phyloP scores from a whole-genome alignment of 2,797 vertebrate species.

The Petrocephalus schoutedeni region DNA sequence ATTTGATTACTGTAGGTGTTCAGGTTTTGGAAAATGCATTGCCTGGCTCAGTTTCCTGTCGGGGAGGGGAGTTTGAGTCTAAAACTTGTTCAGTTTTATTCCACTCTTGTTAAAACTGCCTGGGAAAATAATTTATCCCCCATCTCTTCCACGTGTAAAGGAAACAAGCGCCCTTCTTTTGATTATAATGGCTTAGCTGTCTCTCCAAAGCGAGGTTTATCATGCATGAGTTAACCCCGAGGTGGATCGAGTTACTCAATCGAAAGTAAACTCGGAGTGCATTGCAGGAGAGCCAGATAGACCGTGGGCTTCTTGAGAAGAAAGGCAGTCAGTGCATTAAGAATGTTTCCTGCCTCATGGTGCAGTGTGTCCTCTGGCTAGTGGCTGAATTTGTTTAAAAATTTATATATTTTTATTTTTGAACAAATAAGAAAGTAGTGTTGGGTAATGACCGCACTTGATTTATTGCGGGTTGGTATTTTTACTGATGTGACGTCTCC shows the following conservation, averaged over 20 bases:
- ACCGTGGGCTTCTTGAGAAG: neutral
- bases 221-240: conserved; percentile 3
- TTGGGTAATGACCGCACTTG: neutral
- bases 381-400: neutral
- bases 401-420: neutral
- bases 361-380: neutral
- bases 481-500: neutral
- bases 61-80: neutral
- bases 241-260: conserved; percentile 12
- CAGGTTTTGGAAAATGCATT: neutral
- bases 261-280: neutral
- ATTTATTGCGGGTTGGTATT: neutral
- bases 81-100: neutral
- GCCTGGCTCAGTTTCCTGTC: neutral
- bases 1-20: neutral
- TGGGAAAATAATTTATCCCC: conserved; percentile 3
- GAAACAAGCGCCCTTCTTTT: neutral
- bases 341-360: neutral
- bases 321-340: neutral
- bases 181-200: neutral
- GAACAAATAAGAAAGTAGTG: neutral
- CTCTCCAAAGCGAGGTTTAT: neutral
- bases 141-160: neutral
- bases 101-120: neutral
- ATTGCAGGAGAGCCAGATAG: neutral